Evolutionary conservation across 2,888 invertebrate species (phyloP).

Genomic region (Electrophaes corylata): DNA sequence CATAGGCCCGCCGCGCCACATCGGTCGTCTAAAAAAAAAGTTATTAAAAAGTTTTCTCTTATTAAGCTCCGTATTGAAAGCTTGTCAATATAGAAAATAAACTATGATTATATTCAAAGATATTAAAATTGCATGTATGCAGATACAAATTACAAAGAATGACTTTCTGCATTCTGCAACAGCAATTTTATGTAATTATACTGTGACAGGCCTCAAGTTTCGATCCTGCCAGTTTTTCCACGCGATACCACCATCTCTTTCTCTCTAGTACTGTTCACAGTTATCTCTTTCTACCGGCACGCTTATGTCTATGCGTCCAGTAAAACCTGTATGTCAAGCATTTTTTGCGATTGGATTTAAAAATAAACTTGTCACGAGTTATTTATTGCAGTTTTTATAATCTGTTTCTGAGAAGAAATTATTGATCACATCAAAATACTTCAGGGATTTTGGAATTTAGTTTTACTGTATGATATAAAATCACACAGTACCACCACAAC

Average conservation of each 20-base stretch:
- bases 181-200: slow-evolving; percentile 40
- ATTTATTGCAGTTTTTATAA: not conserved
- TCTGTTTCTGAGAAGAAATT: not conserved
- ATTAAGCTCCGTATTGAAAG: not conserved
- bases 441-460: too few relatives aligned
- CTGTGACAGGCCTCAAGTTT: slow-evolving; percentile 37
- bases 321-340: slow-evolving; percentile 24
- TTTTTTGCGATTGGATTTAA: slow-evolving; percentile 21
- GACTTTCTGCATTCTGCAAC: slow-evolving; percentile 37
- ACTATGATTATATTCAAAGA: slow-evolving; percentile 12
- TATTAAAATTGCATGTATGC: slow-evolving; percentile 20
- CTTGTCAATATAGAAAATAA: slow-evolving; percentile 16
- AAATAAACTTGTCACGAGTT: slow-evolving; percentile 11
- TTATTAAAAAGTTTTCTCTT: too few relatives aligned
- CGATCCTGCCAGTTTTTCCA: slow-evolving; percentile 27
- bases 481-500: too few relatives aligned
- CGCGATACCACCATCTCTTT: slow-evolving; percentile 19
- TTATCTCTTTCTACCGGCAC: slow-evolving; percentile 24
- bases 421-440: too few relatives aligned
- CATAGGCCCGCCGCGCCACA: too few relatives aligned
- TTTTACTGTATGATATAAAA: too few relatives aligned
- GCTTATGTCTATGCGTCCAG: slow-evolving; percentile 21
- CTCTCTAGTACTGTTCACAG: not conserved
- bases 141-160: slow-evolving; percentile 37
- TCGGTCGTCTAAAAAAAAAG: too few relatives aligned